Conservation (phyloP, 2,113 vertebrate genomes). For the Benitochromis conjunctus region DNA sequence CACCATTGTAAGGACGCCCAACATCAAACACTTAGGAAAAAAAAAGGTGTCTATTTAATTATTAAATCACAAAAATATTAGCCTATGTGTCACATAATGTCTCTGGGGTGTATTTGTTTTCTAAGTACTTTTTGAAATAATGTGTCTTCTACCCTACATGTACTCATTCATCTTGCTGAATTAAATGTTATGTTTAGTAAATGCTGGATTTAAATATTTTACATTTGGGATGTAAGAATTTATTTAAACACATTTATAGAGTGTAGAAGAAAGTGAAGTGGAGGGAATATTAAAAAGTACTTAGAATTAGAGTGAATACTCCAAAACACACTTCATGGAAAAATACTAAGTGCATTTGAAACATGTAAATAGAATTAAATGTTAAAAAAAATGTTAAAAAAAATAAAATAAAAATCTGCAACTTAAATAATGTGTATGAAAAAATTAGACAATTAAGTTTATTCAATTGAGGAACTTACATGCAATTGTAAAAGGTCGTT, state of each 20-base stretch:
- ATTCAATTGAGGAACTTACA: not conserved
- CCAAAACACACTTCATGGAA: not conserved
- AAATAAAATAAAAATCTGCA: not conserved
- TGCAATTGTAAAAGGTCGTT: not conserved
- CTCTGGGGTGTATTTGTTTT: constrained; percentile 49
- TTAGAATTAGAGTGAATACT: not conserved
- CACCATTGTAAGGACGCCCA: constrained; percentile 30
- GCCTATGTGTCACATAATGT: constrained; percentile 26
- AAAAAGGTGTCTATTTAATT: constrained; percentile 33
- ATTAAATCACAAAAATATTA: constrained; percentile 51
- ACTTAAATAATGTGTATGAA: not conserved
- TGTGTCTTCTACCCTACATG: not conserved
- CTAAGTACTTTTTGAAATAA: constrained; percentile 36
- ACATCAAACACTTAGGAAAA: constrained; percentile 51
- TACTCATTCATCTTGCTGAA: constrained; percentile 28
- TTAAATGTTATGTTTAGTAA: constrained; percentile 50
- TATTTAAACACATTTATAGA: not conserved
- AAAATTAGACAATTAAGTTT: not conserved
- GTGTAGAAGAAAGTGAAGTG: not conserved
- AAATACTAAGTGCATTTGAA: not conserved
- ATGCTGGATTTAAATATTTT: constrained; percentile 38
- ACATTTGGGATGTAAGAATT: not conserved
- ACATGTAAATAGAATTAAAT: not conserved
- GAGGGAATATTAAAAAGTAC: not conserved
- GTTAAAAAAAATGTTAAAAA: not conserved